Evolutionary conservation across 2,888 invertebrate genomes (phyloP).

Genomic region (Pandemis heparana): DNA sequence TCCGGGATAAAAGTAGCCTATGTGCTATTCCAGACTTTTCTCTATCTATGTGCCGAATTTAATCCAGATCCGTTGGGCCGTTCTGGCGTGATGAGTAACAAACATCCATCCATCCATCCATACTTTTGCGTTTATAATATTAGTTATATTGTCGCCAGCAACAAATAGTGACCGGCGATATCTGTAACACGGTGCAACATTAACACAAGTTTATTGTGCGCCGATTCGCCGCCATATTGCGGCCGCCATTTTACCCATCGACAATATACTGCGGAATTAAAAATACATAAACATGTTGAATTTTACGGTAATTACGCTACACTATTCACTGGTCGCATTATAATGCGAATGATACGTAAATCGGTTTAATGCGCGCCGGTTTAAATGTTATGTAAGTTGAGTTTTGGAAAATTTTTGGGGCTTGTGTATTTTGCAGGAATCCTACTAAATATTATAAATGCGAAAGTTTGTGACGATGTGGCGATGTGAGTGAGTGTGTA

Average conservation of each 20-base stretch:
- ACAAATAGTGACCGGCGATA: slow-evolving; percentile 31
- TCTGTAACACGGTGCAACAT: slow-evolving; percentile 60
- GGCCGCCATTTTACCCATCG: slow-evolving; percentile 66
- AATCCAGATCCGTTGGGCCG: too few relatives aligned
- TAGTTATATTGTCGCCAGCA: not conserved
- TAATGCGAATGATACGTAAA: slow-evolving; percentile 67
- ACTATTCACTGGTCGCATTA: slow-evolving; percentile 75
- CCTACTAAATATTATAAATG: too few relatives aligned
- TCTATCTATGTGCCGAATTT: too few relatives aligned
- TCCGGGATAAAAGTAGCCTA: too few relatives aligned
- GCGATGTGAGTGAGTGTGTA: too few relatives aligned
- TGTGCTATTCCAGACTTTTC: too few relatives aligned
- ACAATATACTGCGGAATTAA: slow-evolving; percentile 80
- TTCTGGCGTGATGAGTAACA: too few relatives aligned
- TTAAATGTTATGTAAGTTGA: slow-evolving; percentile 30
- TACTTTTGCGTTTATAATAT: too few relatives aligned
- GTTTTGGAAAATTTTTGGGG: slow-evolving; percentile 22
- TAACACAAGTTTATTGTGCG: slow-evolving; percentile 76
- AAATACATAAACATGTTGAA: slow-evolving; percentile 83
- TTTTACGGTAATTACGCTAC: slow-evolving; percentile 81
- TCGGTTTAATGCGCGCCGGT: slow-evolving; percentile 50
- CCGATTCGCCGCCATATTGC: slow-evolving; percentile 71
- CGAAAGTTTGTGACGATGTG: too few relatives aligned
- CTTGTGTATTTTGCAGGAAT: slow-evolving; percentile 33
- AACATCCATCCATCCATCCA: too few relatives aligned